phyloP scores from a whole-genome alignment of 2,888 invertebrate species.

The Callinectes sapidus region DNA sequence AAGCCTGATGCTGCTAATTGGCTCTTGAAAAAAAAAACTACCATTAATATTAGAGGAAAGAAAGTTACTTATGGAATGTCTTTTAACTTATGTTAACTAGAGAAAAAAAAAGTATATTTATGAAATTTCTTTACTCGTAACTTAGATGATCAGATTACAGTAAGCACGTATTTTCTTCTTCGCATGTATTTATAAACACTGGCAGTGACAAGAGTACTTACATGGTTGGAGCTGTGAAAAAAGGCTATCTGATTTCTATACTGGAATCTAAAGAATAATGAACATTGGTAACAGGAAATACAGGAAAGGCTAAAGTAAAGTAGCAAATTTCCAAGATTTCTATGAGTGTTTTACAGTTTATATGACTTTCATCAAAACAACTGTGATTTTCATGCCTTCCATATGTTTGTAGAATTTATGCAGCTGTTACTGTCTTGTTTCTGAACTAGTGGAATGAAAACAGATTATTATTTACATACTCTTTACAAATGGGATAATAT shows the following conservation, averaged over 20 bases:
- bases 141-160: background rate
- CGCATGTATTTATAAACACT: background rate
- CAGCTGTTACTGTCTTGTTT: constrained; percentile 38
- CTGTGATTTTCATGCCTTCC: constrained; percentile 68
- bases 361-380: constrained; percentile 45
- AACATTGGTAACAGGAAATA: background rate
- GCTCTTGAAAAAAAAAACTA: background rate
- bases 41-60: background rate
- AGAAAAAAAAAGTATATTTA: background rate
- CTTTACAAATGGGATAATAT: constrained; percentile 61
- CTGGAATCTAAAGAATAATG: background rate
- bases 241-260: background rate
- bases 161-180: background rate
- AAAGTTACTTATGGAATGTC: background rate
- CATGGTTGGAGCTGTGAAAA: background rate
- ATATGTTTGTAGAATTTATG: constrained; percentile 47
- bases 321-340: background rate
- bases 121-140: background rate
- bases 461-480: constrained; percentile 38
- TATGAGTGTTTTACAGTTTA: background rate
- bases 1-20: background rate
- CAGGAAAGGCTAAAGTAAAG: background rate
- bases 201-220: background rate
- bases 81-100: background rate
- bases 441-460: constrained; percentile 22